Conservation (phyloP, 2,888 invertebrate species). For the Sminthurinus aureus region DNA sequence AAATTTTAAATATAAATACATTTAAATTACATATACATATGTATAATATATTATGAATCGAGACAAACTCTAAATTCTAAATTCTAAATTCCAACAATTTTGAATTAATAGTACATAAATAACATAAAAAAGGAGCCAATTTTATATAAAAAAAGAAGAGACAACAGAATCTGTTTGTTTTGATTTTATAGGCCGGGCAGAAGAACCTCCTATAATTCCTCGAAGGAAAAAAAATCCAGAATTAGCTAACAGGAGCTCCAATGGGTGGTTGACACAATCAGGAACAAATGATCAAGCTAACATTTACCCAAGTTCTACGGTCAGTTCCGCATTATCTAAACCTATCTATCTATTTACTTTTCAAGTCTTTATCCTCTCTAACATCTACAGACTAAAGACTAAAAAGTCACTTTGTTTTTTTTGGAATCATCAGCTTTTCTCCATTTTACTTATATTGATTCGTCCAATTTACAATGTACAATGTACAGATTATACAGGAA, state of each 20-base stretch:
- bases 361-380: not conserved
- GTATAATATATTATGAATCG: not conserved
- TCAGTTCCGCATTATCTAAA: slow-evolving; percentile 19
- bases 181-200: slow-evolving; percentile 44
- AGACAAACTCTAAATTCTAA: not conserved
- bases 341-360: not conserved
- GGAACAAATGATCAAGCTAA: slow-evolving; percentile 33
- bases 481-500: too few species aligned
- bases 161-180: slow-evolving; percentile 4
- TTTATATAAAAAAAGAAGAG: not conserved
- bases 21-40: not conserved
- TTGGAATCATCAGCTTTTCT: too few species aligned
- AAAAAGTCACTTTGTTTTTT: too few species aligned
- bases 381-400: not conserved
- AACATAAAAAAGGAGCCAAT: too few species aligned
- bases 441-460: too few species aligned
- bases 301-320: slow-evolving; percentile 38
- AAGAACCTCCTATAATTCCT: slow-evolving; percentile 80
- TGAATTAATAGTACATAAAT: not conserved
- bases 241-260: slow-evolving; percentile 78
- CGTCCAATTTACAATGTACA: too few species aligned
- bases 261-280: slow-evolving; percentile 55
- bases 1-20: not conserved
- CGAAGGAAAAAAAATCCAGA: slow-evolving; percentile 89
- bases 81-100: not conserved